A percentile compares a stretch with the other conserved stretches of the same genome.
Evolutionary conservation across 2,797 vertebrate species (phyloP).

Genomic region (Typhlichthys subterraneus): DNA sequence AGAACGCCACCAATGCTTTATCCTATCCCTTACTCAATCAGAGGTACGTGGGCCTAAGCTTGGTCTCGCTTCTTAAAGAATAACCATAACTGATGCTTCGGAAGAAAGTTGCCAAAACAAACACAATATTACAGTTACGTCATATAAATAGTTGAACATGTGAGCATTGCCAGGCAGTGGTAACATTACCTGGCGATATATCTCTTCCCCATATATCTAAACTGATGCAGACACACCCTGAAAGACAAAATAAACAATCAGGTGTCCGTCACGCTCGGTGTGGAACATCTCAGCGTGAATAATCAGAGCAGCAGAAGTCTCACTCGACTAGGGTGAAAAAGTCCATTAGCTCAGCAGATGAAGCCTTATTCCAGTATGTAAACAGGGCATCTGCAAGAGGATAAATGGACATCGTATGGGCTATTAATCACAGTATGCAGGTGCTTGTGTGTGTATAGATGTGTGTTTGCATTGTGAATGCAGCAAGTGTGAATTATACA

Average conservation of each 20-base stretch:
- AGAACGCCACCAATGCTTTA: slow-evolving; percentile 42
- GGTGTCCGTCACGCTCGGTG: not conserved
- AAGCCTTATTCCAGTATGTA: slow-evolving; percentile 96
- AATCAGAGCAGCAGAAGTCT: slow-evolving; percentile 56
- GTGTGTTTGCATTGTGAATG: not conserved
- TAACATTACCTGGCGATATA: slow-evolving; percentile 97
- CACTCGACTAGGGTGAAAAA: slow-evolving; percentile 98
- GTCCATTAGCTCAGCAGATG: slow-evolving; percentile 92
- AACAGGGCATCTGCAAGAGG: slow-evolving; percentile 88
- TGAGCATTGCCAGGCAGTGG: not conserved
- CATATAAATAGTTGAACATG: no score
- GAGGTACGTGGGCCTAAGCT: not conserved
- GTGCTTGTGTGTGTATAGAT: no score
- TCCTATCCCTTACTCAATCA: not conserved
- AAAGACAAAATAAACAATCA: slow-evolving; percentile 26
- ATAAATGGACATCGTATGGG: not conserved
- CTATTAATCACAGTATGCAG: no score
- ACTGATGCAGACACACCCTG: slow-evolving; percentile 97
- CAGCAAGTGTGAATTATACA: no score
- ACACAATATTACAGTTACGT: not conserved
- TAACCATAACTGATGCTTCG: no score
- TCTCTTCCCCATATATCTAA: slow-evolving; percentile 98
- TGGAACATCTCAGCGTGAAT: not conserved
- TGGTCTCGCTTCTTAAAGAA: not conserved
- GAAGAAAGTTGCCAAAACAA: not conserved